Evolutionary conservation across 2,113 vertebrate species (phyloP).

Genomic region (Dolichotis patagonum): DNA sequence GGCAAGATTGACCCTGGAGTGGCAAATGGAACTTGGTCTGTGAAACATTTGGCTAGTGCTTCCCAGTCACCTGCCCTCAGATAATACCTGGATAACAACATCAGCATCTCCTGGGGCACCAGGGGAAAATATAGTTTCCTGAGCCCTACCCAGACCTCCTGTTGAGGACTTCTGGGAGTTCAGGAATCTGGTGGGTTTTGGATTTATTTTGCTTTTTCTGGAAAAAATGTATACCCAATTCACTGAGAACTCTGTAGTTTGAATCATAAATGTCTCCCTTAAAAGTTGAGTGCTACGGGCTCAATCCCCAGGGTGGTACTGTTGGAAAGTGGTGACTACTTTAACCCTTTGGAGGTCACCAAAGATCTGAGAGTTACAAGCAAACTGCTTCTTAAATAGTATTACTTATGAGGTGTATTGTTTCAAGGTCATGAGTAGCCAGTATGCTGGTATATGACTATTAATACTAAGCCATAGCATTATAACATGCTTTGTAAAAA

Average conservation of each 20-base stretch:
- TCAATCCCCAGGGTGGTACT: not conserved
- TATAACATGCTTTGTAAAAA: not conserved
- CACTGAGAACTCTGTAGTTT: not conserved
- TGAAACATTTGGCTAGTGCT: rapidly evolving
- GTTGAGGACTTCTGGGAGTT: not conserved
- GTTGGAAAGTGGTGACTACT: too few relatives aligned
- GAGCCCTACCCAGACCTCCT: not conserved
- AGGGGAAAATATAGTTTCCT: not conserved
- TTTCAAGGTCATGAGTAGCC: not conserved
- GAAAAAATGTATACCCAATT: not conserved
- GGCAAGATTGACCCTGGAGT: rapidly evolving
- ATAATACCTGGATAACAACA: not conserved
- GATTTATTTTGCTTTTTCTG: not conserved
- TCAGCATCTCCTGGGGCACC: not conserved
- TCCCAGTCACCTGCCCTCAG: not conserved
- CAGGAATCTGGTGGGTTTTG: not conserved
- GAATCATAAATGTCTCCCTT: not conserved
- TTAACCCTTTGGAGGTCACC: not conserved
- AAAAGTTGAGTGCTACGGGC: not conserved
- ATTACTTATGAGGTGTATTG: not conserved
- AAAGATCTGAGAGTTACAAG: not conserved
- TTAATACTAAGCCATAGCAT: not conserved
- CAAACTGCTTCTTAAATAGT: not conserved
- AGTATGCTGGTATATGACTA: not conserved
- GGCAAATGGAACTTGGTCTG: not conserved